These are phyloP conservation scores for Sycophila sp. DNA, from an alignment of 1,140 invertebrate genomes.

Conservation along the genomic window DNA sequence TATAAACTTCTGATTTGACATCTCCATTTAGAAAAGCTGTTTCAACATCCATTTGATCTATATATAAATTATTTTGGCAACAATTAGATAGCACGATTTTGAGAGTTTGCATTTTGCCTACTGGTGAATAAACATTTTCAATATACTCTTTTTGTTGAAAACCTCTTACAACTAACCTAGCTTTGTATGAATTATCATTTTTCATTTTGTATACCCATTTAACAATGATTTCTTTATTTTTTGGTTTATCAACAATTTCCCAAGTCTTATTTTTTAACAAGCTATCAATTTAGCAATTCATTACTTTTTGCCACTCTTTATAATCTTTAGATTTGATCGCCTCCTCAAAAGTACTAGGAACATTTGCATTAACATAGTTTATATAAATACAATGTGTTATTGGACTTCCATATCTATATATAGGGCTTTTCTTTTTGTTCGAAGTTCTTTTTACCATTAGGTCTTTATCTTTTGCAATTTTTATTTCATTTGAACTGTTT, in stretches of 20 bases:
- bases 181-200: slow-evolving; percentile 18
- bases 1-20: slow-evolving; percentile 46
- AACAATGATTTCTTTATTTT: slow-evolving; percentile 13
- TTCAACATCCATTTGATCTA: slow-evolving; percentile 57
- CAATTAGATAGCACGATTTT: slow-evolving; percentile 50
- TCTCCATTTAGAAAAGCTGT: slow-evolving; percentile 57
- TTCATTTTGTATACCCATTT: slow-evolving; percentile 28
- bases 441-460: too few species aligned
- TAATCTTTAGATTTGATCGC: neutral
- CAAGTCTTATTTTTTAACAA: slow-evolving; percentile 21
- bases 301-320: slow-evolving; percentile 2
- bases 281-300: slow-evolving; percentile 5
- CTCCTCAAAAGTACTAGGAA: slow-evolving; percentile 12
- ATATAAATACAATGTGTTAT: neutral
- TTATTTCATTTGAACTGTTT: too few species aligned
- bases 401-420: too few species aligned
- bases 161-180: slow-evolving; percentile 24
- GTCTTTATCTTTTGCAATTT: too few species aligned
- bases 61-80: slow-evolving; percentile 46
- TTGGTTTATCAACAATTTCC: slow-evolving; percentile 8
- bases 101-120: slow-evolving; percentile 39
- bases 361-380: slow-evolving; percentile 13
- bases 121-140: slow-evolving; percentile 52
- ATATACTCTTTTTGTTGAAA: slow-evolving; percentile 41
- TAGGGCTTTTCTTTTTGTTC: too few species aligned